Evolutionary conservation across 2,113 vertebrate genomes (phyloP).

Genomic region (Eudyptes chrysolophus): DNA sequence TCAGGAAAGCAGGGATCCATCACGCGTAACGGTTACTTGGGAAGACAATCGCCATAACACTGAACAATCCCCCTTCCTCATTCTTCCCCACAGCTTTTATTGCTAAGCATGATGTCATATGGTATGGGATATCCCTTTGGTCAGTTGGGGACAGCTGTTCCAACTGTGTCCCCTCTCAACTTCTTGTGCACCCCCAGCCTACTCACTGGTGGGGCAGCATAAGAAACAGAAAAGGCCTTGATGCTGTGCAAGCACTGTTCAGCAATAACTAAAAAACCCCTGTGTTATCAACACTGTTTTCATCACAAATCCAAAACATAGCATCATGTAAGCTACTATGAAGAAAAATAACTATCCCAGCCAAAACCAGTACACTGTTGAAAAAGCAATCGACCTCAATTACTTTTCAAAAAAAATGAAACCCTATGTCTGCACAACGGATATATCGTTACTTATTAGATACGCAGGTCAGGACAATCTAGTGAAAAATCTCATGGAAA

Average conservation of each 20-base stretch:
- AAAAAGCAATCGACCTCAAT: not conserved
- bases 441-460: not conserved
- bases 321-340: not conserved
- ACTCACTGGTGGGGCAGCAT: no score
- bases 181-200: not conserved
- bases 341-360: not conserved
- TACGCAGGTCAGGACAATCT: not conserved
- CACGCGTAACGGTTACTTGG: accelerated
- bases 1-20: not conserved
- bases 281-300: no score
- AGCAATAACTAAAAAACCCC: not conserved
- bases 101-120: not conserved
- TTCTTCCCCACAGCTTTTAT: not conserved
- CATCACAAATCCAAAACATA: not conserved
- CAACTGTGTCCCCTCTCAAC: not conserved
- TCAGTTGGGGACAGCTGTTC: not conserved
- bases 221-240: not conserved
- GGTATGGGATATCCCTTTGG: not conserved
- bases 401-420: not conserved
- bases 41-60: not conserved
- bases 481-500: not conserved
- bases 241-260: not conserved
- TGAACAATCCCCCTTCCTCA: not conserved
- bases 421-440: accelerated
- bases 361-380: not conserved